Percentiles rank a stretch among this genome's conserved stretches.
phyloP scores from a whole-genome alignment of 2,797 vertebrate species.

The Platalea minor region DNA sequence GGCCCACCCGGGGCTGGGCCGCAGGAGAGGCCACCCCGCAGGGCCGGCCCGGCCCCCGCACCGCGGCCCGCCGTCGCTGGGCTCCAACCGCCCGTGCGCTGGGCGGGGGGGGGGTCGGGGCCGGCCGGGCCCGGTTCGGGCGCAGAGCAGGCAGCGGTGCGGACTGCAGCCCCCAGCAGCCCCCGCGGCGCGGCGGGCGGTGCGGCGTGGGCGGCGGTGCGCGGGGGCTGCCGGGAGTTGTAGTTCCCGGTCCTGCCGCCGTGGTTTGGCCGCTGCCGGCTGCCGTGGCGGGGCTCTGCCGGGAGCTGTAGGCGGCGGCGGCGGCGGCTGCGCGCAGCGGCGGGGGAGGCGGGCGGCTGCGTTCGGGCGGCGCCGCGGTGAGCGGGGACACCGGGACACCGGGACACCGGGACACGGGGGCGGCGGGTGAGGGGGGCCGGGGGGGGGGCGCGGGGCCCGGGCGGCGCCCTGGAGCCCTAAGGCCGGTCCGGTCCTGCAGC shows the following conservation, averaged over 20 bases:
- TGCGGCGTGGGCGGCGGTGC: rapidly evolving
- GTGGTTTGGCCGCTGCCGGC: neutral
- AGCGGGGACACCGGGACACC: neutral
- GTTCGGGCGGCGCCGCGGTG: neutral
- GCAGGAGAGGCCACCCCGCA: neutral
- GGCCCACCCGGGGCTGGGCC: neutral
- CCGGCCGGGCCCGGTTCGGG: neutral
- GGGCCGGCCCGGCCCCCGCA: neutral
- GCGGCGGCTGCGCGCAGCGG: neutral
- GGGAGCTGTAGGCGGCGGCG: neutral
- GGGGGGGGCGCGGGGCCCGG: too few species aligned
- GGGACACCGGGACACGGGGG: too few species aligned
- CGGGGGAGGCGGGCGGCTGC: neutral
- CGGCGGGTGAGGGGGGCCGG: too few species aligned
- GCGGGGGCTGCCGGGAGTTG: neutral
- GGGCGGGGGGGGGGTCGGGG: neutral
- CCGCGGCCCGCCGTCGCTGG: too few species aligned
- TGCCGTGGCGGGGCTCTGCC: neutral
- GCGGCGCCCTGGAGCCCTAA: neutral
- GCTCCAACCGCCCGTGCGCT: neutral
- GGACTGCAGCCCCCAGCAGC: neutral
- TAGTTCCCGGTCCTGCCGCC: rapidly evolving
- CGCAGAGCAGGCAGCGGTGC: neutral
- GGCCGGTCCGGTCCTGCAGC: neutral
- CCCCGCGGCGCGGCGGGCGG: neutral